These are phyloP conservation scores for Tragopan temminckii DNA, from an alignment of 2,797 vertebrate genomes.

Conservation along the genomic window DNA sequence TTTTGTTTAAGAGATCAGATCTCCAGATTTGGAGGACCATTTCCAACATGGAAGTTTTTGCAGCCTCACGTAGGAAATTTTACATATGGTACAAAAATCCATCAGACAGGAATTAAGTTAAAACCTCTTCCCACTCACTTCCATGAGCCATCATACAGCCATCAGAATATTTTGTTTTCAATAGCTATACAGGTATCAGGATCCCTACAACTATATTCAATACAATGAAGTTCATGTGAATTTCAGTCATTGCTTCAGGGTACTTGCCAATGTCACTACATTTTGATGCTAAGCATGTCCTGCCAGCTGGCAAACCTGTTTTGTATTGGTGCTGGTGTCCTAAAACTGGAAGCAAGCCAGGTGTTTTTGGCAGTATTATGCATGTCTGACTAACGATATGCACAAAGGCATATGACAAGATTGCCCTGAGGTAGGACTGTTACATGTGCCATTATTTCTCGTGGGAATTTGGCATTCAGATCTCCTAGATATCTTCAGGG, in stretches of 20 bases:
- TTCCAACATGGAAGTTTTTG: background rate
- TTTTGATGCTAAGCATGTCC: background rate
- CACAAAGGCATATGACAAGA: background rate
- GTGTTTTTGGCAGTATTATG: constrained; percentile 1
- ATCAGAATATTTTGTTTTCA: background rate
- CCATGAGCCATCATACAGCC: background rate
- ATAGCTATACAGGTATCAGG: background rate
- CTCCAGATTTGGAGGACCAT: background rate
- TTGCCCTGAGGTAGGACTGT: background rate
- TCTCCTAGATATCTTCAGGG: constrained; percentile 4
- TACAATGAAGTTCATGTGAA: constrained; percentile 1
- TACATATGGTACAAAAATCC: background rate
- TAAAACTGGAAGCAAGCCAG: constrained; percentile 24
- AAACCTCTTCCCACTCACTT: background rate
- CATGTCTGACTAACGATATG: background rate
- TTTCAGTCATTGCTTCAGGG: constrained; percentile 25
- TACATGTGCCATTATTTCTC: constrained; percentile 15
- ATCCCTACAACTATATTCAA: background rate
- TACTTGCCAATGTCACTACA: constrained; percentile 5
- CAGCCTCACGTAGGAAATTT: background rate
- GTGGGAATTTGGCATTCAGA: constrained; percentile 8
- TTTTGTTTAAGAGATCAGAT: background rate
- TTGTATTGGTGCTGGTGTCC: constrained; percentile 22
- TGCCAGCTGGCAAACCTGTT: constrained; percentile 55
- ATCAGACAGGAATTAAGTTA: background rate